These are phyloP conservation scores for Megaceryle torquata DNA, from an alignment of 2,113 vertebrate species.

Conservation along the genomic window DNA sequence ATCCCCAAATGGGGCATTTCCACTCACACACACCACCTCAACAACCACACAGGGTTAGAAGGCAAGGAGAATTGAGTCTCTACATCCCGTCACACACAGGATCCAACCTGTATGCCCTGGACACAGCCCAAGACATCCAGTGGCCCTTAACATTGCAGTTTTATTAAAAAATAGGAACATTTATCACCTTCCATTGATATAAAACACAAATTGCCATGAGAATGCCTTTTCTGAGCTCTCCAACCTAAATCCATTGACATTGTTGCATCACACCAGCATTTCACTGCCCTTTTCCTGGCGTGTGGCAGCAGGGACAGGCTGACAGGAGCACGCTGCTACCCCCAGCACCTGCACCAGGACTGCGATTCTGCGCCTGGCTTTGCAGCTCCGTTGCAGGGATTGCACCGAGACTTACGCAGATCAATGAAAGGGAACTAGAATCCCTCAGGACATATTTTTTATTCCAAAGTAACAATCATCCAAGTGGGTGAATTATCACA, in stretches of 20 bases:
- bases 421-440: not conserved
- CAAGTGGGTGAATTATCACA: slow-evolving; percentile 38
- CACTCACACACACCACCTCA: not conserved
- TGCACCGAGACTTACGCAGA: not conserved
- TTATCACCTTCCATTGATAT: not conserved
- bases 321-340: not conserved
- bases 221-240: not conserved
- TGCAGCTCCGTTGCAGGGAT: not conserved
- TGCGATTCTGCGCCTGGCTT: not conserved
- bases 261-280: not conserved
- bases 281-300: not conserved
- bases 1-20: fast-evolving
- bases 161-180: not conserved
- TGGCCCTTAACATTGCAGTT: not conserved
- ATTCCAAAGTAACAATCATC: not conserved
- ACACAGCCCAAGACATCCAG: not conserved
- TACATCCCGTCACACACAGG: not conserved
- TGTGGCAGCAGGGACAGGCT: not conserved
- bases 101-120: not conserved
- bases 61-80: not conserved
- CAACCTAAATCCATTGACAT: not conserved
- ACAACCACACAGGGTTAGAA: not conserved
- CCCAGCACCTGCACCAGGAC: not conserved
- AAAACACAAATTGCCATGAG: not conserved
- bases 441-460: not conserved